phyloP scores from a whole-genome alignment of 2,888 invertebrate species.

The Linnaemya tessellans region DNA sequence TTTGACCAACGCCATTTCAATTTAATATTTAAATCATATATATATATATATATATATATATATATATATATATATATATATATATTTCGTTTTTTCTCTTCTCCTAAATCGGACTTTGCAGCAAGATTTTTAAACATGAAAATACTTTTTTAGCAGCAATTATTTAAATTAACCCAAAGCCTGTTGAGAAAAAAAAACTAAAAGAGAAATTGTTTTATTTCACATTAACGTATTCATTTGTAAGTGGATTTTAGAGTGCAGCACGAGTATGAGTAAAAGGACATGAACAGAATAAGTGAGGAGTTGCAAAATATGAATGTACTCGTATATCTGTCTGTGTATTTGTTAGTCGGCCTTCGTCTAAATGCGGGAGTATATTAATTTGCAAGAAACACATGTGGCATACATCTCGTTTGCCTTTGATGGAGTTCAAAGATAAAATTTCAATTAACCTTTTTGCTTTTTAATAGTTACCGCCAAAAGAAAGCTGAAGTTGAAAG shows the following conservation, averaged over 20 bases:
- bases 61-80: too few relatives aligned
- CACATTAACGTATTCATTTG: constrained; percentile 62
- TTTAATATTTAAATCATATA: constrained; percentile 8
- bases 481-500: background rate
- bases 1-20: constrained; percentile 49
- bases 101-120: constrained; percentile 64
- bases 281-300: background rate
- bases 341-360: too few relatives aligned
- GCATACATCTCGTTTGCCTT: constrained; percentile 1
- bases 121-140: constrained; percentile 35
- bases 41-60: too few relatives aligned
- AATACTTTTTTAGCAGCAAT: constrained; percentile 30
- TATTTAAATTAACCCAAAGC: constrained; percentile 63
- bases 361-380: background rate
- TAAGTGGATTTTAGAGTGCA: constrained; percentile 47
- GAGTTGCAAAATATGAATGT: constrained; percentile 3
- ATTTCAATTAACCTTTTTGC: constrained; percentile 69
- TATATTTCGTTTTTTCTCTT: background rate
- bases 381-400: background rate
- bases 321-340: background rate
- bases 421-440: constrained; percentile 67
- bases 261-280: constrained; percentile 12
- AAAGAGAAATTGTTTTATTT: background rate
- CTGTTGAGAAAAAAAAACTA: constrained; percentile 37
- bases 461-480: constrained; percentile 40